Percentiles rank a stretch among this genome's conserved stretches.
These are phyloP conservation scores for Cephus pulcher DNA, from an alignment of 2,888 invertebrate genomes.

Conservation along the genomic window DNA sequence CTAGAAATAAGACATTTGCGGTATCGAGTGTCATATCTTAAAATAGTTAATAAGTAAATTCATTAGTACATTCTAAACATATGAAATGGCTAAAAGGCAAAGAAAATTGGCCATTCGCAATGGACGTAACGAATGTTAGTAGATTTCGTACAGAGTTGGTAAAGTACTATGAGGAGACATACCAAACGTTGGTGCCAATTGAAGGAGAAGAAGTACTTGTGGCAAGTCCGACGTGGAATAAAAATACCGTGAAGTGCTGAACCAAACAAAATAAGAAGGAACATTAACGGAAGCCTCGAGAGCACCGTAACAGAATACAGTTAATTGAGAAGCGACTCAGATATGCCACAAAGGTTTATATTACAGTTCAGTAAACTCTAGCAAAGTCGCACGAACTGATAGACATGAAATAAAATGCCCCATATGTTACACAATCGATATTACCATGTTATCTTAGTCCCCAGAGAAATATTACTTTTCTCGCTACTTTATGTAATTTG, in stretches of 20 bases:
- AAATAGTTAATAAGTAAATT: neutral
- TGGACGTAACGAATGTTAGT: neutral
- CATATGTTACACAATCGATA: neutral
- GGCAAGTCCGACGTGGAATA: conserved; percentile 56
- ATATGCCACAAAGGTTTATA: neutral
- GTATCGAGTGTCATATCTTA: neutral
- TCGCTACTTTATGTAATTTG: neutral
- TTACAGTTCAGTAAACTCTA: neutral
- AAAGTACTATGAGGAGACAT: conserved; percentile 46
- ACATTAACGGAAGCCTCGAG: conserved; percentile 7
- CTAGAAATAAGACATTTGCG: neutral
- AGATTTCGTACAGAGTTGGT: neutral
- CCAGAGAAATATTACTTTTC: neutral
- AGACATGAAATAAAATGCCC: neutral
- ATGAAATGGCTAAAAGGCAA: neutral
- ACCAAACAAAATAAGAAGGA: conserved; percentile 48
- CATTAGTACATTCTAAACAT: neutral
- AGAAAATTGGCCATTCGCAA: neutral
- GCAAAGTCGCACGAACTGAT: neutral
- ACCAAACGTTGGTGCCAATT: conserved; percentile 58
- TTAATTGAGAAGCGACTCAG: neutral
- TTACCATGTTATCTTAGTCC: neutral
- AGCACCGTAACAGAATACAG: neutral
- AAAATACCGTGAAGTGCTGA: conserved; percentile 61
- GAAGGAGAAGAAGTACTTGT: conserved; percentile 45